A percentile compares a stretch with the other conserved stretches of the same genome.
Conservation (phyloP, 2,888 invertebrate genomes). For the Cataglyphis cursor region DNA sequence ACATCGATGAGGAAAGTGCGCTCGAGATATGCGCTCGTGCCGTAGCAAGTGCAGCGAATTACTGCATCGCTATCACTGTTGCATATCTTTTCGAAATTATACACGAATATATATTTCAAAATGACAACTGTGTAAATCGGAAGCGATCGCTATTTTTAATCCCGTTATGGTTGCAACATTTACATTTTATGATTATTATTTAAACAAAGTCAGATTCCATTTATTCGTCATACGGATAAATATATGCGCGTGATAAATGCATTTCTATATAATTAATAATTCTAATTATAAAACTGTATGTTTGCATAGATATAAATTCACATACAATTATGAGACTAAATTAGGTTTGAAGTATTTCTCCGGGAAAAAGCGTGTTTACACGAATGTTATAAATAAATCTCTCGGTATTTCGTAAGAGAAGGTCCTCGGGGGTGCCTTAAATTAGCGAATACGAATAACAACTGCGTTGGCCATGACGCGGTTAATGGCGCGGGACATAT, state of each 20-base stretch:
- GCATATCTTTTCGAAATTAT: not conserved
- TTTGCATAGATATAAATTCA: not conserved
- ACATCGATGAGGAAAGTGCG: slow-evolving; percentile 78
- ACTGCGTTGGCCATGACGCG: slow-evolving; percentile 37
- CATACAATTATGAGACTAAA: not conserved
- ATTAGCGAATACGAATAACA: slow-evolving; percentile 43
- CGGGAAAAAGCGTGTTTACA: not conserved
- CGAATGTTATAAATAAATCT: slow-evolving; percentile 31
- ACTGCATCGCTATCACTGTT: slow-evolving; percentile 7
- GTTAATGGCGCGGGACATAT: slow-evolving; percentile 47
- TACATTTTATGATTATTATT: not conserved
- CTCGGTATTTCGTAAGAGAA: slow-evolving; percentile 22
- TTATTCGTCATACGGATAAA: not conserved
- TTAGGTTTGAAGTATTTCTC: not conserved
- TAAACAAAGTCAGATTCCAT: not conserved
- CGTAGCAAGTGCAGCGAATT: slow-evolving; percentile 48
- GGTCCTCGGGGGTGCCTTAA: slow-evolving; percentile 24
- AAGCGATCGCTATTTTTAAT: not conserved
- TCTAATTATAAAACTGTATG: not conserved
- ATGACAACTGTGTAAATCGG: not conserved
- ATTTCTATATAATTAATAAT: not conserved
- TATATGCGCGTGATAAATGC: not conserved
- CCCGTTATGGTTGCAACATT: not conserved
- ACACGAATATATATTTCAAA: not conserved
- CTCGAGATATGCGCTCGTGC: slow-evolving; percentile 70